Evolutionary conservation across 2,888 invertebrate species (phyloP), one percentile per base, ranked within the genome.

Genomic region (Ferrisia virgata): DNA sequence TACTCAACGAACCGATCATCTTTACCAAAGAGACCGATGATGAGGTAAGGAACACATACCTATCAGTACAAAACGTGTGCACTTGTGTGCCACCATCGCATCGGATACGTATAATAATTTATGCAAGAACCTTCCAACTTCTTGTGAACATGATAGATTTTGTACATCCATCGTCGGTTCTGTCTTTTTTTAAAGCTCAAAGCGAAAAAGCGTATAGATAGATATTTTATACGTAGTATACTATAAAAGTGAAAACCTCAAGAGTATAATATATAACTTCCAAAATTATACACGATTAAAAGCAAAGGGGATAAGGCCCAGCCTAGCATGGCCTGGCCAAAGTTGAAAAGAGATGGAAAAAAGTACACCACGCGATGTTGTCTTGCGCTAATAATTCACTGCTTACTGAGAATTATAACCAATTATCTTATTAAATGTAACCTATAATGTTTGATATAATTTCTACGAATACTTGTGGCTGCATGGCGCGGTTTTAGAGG

Each of bases 301-400:
- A 76, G 36, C 8, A 76, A 64, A 64, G 15, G 25, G 58, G 28
- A 64, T 28, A 28, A 58, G 6, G n/a, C 2, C 1, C 18, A 18
- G 3, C 8, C n/a, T n/a, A n/a, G n/a, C n/a, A n/a, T n/a, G n/a
- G n/a, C n/a, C n/a, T n/a, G n/a, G n/a, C n/a, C n/a, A 22, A 22
- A 53, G 53, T 22, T 22, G 53, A 64, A 64, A 64, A 64, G 64
- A 64, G 64, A 31, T 13, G 64, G 64, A 64, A 80, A 82, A 40
- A 72, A 83, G 76, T 83, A 83, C 83, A 83, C 83, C 83, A 83
- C 83, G 83, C 83, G 83, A 83, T 83, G 83, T n/a, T n/a, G n/a
- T 83, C 83, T 83, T 83, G 76, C 76, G 83, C 83, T 83, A 83
- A 83, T 83, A 83, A 83, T 83, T 83, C 83, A 83, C 83, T 76